Evolutionary conservation across 2,797 vertebrate genomes (phyloP).

Genomic region (Muraenolepis orangiensis): DNA sequence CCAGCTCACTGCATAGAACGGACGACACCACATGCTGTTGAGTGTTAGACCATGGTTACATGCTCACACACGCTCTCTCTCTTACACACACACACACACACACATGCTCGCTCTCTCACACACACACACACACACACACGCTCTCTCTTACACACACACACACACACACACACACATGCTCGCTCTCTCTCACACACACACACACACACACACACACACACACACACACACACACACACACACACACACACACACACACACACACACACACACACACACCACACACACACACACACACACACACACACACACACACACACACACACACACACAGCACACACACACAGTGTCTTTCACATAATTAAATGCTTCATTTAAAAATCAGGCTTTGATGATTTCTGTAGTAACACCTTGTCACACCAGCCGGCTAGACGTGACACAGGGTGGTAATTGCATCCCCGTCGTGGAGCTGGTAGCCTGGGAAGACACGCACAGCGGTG

Average conservation of each 20-base stretch:
- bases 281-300: constrained; percentile 14
- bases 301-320: constrained; percentile 5
- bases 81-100: neutral
- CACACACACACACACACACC: neutral
- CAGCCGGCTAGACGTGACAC: constrained; percentile 52
- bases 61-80: neutral
- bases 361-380: constrained; percentile 74
- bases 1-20: constrained; percentile 20
- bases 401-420: constrained; percentile 66
- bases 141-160: constrained; percentile 7
- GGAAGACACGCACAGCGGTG: constrained; percentile 38
- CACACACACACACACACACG: neutral
- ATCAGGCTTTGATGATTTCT: constrained; percentile 72
- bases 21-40: neutral
- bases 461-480: constrained; percentile 56
- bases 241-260: neutral
- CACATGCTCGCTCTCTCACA: too few species aligned
- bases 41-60: too few species aligned
- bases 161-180: neutral
- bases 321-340: constrained; percentile 12
- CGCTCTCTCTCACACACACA: too few species aligned
- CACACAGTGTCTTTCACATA: constrained; percentile 40
- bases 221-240: neutral
- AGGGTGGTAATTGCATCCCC: constrained; percentile 74
- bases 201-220: too few species aligned